Conservation (phyloP, 2,888 invertebrate species). For the Gymnoscelis rufifasciata region DNA sequence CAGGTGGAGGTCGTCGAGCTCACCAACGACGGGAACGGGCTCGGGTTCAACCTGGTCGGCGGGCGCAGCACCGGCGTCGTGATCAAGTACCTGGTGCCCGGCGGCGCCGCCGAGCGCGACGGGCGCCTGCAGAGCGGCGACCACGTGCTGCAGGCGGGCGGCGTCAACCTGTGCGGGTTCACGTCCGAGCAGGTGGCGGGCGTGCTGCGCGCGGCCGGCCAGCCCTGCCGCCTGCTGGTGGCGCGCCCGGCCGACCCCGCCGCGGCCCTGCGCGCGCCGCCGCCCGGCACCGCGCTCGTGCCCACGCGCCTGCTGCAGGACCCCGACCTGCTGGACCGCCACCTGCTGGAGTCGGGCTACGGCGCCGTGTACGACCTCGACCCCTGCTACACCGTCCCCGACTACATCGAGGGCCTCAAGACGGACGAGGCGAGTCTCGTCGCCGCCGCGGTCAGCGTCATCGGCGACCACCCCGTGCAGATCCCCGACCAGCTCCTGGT, state of each 20-base stretch:
- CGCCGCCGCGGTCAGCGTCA: constrained; percentile 65
- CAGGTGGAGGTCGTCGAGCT: constrained; percentile 99
- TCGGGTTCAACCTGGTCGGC: constrained; percentile 99
- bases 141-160: constrained; percentile 97
- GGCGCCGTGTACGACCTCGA: constrained; percentile 77
- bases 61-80: constrained; percentile 98
- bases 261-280: constrained; percentile 85
- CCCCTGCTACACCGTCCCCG: constrained; percentile 58
- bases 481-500: constrained; percentile 61
- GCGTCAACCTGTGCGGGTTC: constrained; percentile 96
- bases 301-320: constrained; percentile 95
- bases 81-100: constrained; percentile 97
- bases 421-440: constrained; percentile 52
- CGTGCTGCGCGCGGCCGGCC: constrained; percentile 86
- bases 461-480: constrained; percentile 67
- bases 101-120: constrained; percentile 97
- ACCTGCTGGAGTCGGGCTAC: constrained; percentile 88
- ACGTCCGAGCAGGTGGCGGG: constrained; percentile 94
- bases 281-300: constrained; percentile 92
- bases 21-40: constrained; percentile 97
- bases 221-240: constrained; percentile 92
- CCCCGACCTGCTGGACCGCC: constrained; percentile 92
- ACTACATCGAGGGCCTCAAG: constrained; percentile 62
- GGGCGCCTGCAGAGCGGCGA: constrained; percentile 97
- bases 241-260: constrained; percentile 95